phyloP scores from a whole-genome alignment of 2,888 invertebrate species.

The Aspidiotus destructor region DNA sequence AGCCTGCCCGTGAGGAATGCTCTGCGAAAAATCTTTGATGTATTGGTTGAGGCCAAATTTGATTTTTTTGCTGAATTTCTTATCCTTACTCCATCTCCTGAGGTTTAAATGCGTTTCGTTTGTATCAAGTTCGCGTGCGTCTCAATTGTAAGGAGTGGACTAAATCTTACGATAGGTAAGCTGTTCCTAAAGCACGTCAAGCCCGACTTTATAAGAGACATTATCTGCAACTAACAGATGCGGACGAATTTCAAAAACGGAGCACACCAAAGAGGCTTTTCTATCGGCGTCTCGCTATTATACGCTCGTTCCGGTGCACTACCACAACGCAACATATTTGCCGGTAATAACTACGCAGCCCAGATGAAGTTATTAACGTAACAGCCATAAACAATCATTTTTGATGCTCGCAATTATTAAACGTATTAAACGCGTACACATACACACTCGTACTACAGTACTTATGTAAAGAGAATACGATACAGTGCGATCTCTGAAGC shows the following conservation, averaged over 20 bases:
- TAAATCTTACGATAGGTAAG: too few relatives aligned
- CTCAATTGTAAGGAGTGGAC: too few relatives aligned
- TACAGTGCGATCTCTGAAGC: too few relatives aligned
- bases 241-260: not conserved
- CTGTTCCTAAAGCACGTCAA: too few relatives aligned
- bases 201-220: not conserved
- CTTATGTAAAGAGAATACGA: not conserved
- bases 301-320: not conserved
- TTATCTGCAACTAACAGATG: not conserved
- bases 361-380: conserved; percentile 31
- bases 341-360: conserved; percentile 10
- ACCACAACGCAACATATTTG: not conserved
- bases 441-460: not conserved
- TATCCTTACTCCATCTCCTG: too few relatives aligned
- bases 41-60: too few relatives aligned
- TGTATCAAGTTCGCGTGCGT: too few relatives aligned
- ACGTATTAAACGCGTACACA: conserved; percentile 22
- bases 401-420: conserved; percentile 28
- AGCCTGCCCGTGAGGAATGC: too few relatives aligned
- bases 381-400: conserved; percentile 31
- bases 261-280: not conserved
- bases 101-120: too few relatives aligned
- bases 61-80: too few relatives aligned
- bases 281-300: not conserved
- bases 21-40: too few relatives aligned